phyloP scores from a whole-genome alignment of 2,113 vertebrate species.

The Neoarius graeffei region DNA sequence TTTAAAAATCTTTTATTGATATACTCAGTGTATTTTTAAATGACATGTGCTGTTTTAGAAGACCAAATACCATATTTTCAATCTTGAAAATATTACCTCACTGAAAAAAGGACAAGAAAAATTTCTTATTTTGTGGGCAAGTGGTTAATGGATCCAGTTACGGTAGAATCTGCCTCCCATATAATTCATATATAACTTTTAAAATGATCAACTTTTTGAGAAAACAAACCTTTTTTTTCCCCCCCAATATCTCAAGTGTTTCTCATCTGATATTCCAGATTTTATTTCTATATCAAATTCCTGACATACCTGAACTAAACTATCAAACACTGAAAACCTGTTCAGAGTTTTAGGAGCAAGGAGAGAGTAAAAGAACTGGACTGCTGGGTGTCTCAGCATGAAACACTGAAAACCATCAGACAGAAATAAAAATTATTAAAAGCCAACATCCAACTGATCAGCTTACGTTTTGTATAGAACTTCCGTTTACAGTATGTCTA shows the following conservation, averaged over 20 bases:
- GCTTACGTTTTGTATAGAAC: background rate
- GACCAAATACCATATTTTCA: too few relatives aligned
- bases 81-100: too few relatives aligned
- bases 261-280: background rate
- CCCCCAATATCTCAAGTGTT: background rate
- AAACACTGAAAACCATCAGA: background rate
- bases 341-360: background rate
- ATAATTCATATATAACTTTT: background rate
- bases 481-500: too few relatives aligned
- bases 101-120: too few relatives aligned
- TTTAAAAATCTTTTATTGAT: too few relatives aligned
- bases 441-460: background rate
- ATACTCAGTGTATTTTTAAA: too few relatives aligned
- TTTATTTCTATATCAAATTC: background rate
- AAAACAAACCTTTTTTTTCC: too few relatives aligned
- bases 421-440: background rate
- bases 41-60: too few relatives aligned
- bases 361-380: background rate
- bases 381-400: background rate
- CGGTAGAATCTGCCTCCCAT: too few relatives aligned
- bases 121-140: too few relatives aligned
- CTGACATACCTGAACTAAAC: background rate
- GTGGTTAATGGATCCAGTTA: too few relatives aligned
- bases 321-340: background rate
- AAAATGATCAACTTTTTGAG: background rate